Evolutionary conservation across 2,113 vertebrate species (phyloP), one percentile per base, ranked within the genome.

Genomic region (Ariopsis seemanni): DNA sequence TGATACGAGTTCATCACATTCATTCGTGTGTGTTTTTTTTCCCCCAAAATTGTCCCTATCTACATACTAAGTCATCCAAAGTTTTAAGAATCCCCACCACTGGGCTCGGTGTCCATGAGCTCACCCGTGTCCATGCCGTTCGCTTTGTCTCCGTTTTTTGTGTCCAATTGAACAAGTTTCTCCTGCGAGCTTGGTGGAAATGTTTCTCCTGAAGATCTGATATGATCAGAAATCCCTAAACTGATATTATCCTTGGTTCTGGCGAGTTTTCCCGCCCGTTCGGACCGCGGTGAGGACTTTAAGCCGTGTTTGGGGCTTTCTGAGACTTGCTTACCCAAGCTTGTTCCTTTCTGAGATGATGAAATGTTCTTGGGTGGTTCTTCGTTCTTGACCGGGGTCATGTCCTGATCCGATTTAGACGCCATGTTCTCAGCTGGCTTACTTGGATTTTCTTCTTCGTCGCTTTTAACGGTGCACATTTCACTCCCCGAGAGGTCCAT

Each of bases 221-320:
- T 89, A 15, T 48, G 63, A 57, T 92, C 90, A 3, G 85, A 91
- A 79, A 80, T 80, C 15, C 86, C 90, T 57, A 87, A 81, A 85
- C 65, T 82, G 83, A 84, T 83, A 87, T 85, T 90, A 75, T 93
- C 94, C 80, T 95, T 94, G 75, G 94, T 95, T 89, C 94, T 90
- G 27, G 94, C 92, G 71, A 93, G 93, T 91, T 94, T 95, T 78
- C 93, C 94, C 77, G 92, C 93, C 67, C 91, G 91, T 30, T 88
- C 58, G 5, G 75, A 92, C 1, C 67, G 90, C 10, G 91, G 89
- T 7, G 80, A 88, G 52, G 91, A 91, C 18, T 92, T 90, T 0
- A 91, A 92, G 71, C 90, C 88, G 89, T 93, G 93, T 55, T 90
- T 88, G 69, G 89, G 74, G n/a, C 87, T 90, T 71, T 85, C 89